Percentiles rank a stretch among this genome's conserved stretches.
These are phyloP conservation scores for Tipula lateralis DNA, from an alignment of 2,888 invertebrate genomes.

Conservation along the genomic window DNA sequence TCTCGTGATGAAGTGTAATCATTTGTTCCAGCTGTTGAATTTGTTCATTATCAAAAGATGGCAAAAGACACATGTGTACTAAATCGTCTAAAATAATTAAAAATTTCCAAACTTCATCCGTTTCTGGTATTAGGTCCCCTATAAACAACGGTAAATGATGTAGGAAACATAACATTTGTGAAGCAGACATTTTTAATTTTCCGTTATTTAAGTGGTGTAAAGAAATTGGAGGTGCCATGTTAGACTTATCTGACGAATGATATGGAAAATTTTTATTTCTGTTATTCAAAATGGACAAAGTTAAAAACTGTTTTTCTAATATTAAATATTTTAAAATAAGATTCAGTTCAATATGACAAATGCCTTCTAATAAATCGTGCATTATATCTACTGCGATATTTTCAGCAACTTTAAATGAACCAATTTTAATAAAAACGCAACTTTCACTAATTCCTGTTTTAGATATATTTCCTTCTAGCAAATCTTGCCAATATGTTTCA, in stretches of 20 bases:
- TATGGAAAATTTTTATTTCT: no score
- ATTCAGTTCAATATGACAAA: not conserved
- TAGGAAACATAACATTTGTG: not conserved
- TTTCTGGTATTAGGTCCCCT: not conserved
- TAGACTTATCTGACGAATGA: no score
- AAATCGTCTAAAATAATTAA: not conserved
- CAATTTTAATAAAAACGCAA: slow-evolving; percentile 25
- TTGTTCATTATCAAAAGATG: not conserved
- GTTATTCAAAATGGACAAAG: no score
- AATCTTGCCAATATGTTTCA: slow-evolving; percentile 29
- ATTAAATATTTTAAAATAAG: no score
- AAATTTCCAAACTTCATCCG: not conserved
- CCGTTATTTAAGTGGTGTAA: no score
- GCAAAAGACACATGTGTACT: not conserved
- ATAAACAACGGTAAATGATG: not conserved
- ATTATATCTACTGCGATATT: not conserved
- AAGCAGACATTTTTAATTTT: not conserved
- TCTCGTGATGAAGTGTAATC: no score
- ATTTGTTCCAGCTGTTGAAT: no score
- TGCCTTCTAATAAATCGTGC: not conserved
- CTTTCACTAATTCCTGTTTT: slow-evolving; percentile 28
- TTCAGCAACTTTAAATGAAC: slow-evolving; percentile 39
- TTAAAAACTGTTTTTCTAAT: no score
- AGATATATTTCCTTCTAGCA: slow-evolving; percentile 3
- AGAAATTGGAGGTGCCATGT: no score